A percentile compares a stretch with the other conserved stretches of the same genome.
Evolutionary conservation across 1,140 invertebrate genomes (phyloP).

Genomic region (Limonius californicus): DNA sequence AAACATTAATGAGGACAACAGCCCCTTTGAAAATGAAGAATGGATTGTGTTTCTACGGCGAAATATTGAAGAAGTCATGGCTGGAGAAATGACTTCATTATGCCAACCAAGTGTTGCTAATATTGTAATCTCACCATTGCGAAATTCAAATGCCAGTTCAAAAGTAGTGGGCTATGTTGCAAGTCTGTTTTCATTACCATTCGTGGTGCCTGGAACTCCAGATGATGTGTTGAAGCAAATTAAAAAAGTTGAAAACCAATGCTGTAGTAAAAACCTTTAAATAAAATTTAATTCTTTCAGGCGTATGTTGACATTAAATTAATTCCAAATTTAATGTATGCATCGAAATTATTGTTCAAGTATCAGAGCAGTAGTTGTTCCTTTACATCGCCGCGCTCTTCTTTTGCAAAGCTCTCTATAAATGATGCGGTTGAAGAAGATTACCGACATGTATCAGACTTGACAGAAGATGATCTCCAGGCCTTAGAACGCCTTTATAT

Average conservation of each 20-base stretch:
- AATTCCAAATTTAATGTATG: constrained; percentile 72
- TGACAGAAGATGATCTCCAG: constrained; percentile 58
- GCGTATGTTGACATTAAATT: constrained; percentile 73
- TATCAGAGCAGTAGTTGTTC: constrained; percentile 39
- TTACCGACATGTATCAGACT: constrained; percentile 45
- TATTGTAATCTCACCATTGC: constrained; percentile 63
- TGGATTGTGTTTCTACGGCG: constrained; percentile 73
- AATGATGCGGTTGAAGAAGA: too few species aligned
- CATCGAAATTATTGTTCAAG: constrained; percentile 61
- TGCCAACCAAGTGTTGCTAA: constrained; percentile 66
- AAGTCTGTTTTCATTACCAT: constrained; percentile 65
- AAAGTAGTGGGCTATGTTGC: constrained; percentile 66
- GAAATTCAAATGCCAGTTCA: constrained; percentile 59
- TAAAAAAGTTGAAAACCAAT: too few species aligned
- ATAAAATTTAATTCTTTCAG: constrained; percentile 32
- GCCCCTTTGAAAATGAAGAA: constrained; percentile 76
- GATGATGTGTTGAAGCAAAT: constrained; percentile 56
- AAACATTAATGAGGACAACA: constrained; percentile 48
- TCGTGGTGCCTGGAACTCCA: constrained; percentile 55
- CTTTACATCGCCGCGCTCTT: too few species aligned
- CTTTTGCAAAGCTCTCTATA: too few species aligned
- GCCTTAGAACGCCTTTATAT: constrained; percentile 64
- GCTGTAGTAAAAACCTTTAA: too few species aligned
- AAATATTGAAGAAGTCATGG: constrained; percentile 66
- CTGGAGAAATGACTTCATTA: constrained; percentile 67